Evolutionary conservation across 2,797 vertebrate species (phyloP).

Genomic region (Anguilla marmorata): DNA sequence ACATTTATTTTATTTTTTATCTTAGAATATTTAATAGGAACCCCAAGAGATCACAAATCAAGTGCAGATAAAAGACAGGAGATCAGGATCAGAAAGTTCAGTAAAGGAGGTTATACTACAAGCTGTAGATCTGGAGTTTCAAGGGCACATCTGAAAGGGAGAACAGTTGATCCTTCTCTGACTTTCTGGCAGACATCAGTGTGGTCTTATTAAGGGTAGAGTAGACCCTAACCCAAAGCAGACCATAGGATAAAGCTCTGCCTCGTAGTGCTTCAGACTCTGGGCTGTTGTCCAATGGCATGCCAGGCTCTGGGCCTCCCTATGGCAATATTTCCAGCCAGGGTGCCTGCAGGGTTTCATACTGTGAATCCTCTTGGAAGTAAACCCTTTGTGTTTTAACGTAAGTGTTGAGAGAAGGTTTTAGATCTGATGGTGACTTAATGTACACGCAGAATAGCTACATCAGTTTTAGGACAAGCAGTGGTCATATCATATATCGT

Average conservation of each 20-base stretch:
- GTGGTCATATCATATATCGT: conserved; percentile 26
- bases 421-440: conserved; percentile 77
- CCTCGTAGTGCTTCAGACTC: conserved; percentile 56
- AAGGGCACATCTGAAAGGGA: neutral
- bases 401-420: conserved; percentile 64
- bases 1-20: neutral
- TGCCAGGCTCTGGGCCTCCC: conserved; percentile 54
- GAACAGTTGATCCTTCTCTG: neutral
- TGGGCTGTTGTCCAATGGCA: conserved; percentile 69
- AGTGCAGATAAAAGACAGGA: neutral
- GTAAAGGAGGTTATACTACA: neutral
- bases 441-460: conserved; percentile 73
- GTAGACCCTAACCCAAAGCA: neutral
- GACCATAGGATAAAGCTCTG: conserved; percentile 41
- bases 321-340: conserved; percentile 22
- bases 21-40: neutral
- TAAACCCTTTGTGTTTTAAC: conserved; percentile 68
- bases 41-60: neutral
- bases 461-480: conserved; percentile 60
- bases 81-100: neutral
- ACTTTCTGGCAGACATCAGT: neutral
- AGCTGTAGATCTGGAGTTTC: neutral
- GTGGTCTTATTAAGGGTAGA: neutral
- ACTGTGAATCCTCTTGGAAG: conserved; percentile 47
- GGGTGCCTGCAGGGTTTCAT: neutral